A percentile compares a stretch with the other conserved stretches of the same genome.
These are phyloP conservation scores for Squalus acanthias DNA, from an alignment of 2,797 vertebrate genomes.

Conservation along the genomic window DNA sequence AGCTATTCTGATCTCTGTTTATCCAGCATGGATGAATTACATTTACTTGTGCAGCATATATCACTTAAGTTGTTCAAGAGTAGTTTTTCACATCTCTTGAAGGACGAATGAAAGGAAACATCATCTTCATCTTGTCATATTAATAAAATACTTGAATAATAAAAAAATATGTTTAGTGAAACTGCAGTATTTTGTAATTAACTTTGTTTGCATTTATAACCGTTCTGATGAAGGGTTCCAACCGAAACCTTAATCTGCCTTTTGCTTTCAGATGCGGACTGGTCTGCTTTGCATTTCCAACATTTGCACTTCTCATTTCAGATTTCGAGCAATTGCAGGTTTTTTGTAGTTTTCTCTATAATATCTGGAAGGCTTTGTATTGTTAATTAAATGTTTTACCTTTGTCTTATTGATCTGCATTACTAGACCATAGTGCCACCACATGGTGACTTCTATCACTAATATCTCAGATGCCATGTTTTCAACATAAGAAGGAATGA, in stretches of 20 bases:
- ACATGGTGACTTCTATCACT: not conserved
- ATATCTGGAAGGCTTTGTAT: not conserved
- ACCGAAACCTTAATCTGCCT: not conserved
- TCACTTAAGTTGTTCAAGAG: not conserved
- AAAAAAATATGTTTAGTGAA: not conserved
- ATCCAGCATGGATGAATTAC: not conserved
- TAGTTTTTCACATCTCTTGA: not conserved
- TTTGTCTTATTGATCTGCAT: not conserved
- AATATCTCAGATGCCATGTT: not conserved
- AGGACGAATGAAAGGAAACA: not conserved
- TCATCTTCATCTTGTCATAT: not conserved
- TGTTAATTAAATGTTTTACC: not conserved
- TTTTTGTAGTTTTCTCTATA: not conserved
- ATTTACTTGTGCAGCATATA: not conserved
- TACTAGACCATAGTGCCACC: not conserved
- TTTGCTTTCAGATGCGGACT: not conserved
- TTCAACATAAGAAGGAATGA: not conserved
- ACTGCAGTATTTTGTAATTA: not conserved
- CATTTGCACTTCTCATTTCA: not conserved
- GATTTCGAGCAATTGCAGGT: not conserved
- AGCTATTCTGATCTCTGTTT: not conserved
- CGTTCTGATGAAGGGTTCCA: not conserved
- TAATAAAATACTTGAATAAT: not conserved
- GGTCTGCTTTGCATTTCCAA: not conserved
- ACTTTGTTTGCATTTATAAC: not conserved